Conservation (phyloP, 2,797 vertebrate species). For the Ptychobarbus kaznakovi region DNA sequence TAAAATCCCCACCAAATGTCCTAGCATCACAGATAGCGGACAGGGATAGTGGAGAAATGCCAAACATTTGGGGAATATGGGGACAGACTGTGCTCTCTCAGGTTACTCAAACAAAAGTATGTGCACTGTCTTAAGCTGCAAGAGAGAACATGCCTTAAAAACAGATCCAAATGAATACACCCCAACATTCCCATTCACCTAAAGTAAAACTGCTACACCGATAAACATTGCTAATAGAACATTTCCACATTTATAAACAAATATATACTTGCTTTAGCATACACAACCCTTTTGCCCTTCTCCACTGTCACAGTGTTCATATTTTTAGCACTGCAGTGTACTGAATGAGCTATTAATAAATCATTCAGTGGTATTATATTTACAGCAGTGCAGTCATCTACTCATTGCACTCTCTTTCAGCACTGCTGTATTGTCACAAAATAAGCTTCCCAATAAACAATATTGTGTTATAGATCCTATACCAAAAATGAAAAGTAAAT, state of each 20-base stretch:
- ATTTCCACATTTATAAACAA: conserved; percentile 1
- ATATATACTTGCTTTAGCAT: conserved; percentile 32
- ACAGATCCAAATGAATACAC: background rate
- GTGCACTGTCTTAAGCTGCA: background rate
- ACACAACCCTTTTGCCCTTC: conserved; percentile 12
- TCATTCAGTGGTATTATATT: conserved; percentile 75
- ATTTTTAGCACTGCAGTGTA: conserved; percentile 77
- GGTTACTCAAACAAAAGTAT: conserved; percentile 1
- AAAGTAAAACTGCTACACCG: background rate
- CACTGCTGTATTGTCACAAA: background rate
- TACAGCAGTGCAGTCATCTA: conserved; percentile 62
- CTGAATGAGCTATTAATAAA: conserved; percentile 79
- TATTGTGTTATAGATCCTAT: background rate
- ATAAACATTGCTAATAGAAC: background rate
- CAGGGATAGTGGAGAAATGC: background rate
- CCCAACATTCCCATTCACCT: background rate
- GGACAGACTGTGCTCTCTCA: conserved; percentile 1
- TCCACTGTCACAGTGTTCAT: conserved; percentile 62
- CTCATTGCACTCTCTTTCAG: conserved; percentile 26
- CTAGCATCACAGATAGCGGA: background rate
- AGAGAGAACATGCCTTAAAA: conserved; percentile 2
- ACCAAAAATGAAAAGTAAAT: background rate
- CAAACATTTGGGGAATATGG: conserved; percentile 3
- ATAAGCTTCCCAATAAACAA: background rate
- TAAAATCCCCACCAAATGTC: background rate